Percentiles rank a stretch among this genome's conserved stretches.
Conservation (phyloP, 2,888 invertebrate species). For the Acleris holmiana region DNA sequence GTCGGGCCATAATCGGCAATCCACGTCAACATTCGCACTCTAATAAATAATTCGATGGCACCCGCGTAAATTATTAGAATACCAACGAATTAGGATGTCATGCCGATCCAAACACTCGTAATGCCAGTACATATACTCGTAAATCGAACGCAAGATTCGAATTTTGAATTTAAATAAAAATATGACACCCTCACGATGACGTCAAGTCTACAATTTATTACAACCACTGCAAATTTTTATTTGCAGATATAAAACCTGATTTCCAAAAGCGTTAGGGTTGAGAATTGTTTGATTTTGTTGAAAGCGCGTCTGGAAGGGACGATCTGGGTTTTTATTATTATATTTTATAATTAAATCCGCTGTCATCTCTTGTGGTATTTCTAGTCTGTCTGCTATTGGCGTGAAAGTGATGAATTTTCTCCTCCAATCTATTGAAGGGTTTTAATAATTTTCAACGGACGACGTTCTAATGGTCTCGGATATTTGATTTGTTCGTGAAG, state of each 20-base stretch:
- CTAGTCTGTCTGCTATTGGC: constrained; percentile 78
- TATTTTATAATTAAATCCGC: constrained; percentile 83
- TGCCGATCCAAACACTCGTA: constrained; percentile 55
- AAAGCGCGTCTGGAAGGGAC: constrained; percentile 70
- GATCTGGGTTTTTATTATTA: constrained; percentile 78
- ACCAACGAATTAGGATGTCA: constrained; percentile 49
- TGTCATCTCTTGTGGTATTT: constrained; percentile 76
- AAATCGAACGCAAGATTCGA: constrained; percentile 69
- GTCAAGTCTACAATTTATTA: constrained; percentile 78
- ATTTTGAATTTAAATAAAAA: constrained; percentile 74
- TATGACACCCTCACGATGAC: constrained; percentile 75
- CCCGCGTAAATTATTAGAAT: constrained; percentile 52
- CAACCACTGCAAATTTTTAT: constrained; percentile 54
- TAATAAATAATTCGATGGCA: constrained; percentile 37
- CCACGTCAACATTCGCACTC: constrained; percentile 34
- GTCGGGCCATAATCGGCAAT: constrained; percentile 34
- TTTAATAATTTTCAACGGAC: constrained; percentile 63
- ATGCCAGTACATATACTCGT: constrained; percentile 54
- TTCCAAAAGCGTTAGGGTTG: constrained; percentile 53
- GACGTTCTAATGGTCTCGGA: constrained; percentile 27
- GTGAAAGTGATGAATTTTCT: constrained; percentile 70
- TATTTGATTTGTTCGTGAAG: constrained; percentile 14
- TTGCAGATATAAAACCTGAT: constrained; percentile 46
- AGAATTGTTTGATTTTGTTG: constrained; percentile 59
- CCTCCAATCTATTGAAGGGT: constrained; percentile 60